Conservation (phyloP, 2,113 vertebrate species). For the Calypte anna region DNA sequence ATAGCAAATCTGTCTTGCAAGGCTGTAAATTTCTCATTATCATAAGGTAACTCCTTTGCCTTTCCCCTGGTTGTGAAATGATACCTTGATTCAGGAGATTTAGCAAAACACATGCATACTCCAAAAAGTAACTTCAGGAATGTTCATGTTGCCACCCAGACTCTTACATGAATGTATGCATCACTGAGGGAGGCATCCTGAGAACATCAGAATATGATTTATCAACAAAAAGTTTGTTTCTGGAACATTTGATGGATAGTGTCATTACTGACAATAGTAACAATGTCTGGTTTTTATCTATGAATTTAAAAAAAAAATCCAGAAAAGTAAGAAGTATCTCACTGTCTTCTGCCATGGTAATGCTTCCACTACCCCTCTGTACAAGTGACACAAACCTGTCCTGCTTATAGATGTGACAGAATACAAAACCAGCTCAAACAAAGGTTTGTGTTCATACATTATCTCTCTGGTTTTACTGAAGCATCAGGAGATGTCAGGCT, state of each 20-base stretch:
- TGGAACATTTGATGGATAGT: background rate
- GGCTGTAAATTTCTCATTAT: background rate
- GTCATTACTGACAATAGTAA: background rate
- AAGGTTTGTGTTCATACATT: background rate
- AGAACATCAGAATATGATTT: background rate
- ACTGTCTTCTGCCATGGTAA: background rate
- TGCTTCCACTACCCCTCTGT: background rate
- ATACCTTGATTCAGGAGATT: background rate
- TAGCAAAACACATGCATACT: background rate
- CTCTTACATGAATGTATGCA: background rate
- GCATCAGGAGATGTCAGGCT: background rate
- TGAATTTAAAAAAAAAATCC: background rate
- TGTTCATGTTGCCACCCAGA: background rate
- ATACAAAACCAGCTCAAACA: background rate
- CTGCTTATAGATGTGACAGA: background rate
- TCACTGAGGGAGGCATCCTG: background rate
- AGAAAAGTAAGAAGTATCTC: background rate
- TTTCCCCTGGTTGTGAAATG: background rate
- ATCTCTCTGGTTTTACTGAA: background rate
- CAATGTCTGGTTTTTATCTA: background rate
- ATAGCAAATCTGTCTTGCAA: background rate
- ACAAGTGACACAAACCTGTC: background rate
- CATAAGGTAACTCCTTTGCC: background rate
- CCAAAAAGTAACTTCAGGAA: background rate
- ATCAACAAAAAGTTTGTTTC: background rate